Evolutionary conservation across 2,888 invertebrate genomes (phyloP).

Genomic region (Phortica magna): DNA sequence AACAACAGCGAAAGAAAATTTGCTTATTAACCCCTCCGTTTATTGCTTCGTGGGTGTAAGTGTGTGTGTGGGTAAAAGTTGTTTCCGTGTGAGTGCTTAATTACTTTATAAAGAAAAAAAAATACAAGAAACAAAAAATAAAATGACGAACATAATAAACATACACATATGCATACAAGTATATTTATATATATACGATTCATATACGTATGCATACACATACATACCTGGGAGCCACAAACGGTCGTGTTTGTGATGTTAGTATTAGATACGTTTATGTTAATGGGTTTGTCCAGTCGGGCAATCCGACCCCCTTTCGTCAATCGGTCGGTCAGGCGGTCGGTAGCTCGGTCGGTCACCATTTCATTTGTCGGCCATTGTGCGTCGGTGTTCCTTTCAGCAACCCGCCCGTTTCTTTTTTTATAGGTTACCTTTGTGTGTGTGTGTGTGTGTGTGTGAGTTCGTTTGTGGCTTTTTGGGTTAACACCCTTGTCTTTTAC

Average conservation of each 20-base stretch:
- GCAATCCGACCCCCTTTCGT: background rate
- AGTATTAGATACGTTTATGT: conserved; percentile 3
- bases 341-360: background rate
- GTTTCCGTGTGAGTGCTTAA: conserved; percentile 26
- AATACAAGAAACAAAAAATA: background rate
- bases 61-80: background rate
- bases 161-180: background rate
- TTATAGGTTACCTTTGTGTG: background rate
- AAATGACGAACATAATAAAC: background rate
- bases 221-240: no score
- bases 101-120: conserved; percentile 21
- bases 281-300: conserved; percentile 22
- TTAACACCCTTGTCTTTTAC: conserved; percentile 33
- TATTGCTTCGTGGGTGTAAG: background rate
- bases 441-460: background rate
- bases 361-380: background rate
- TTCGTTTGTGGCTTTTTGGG: conserved; percentile 13
- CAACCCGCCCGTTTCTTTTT: background rate
- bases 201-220: no score
- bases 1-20: background rate
- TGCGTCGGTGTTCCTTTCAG: background rate
- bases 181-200: no score
- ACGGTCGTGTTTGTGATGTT: background rate
- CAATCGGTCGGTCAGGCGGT: background rate
- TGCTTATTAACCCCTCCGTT: background rate